Conservation (phyloP, 2,797 vertebrate genomes). For the Arremon brunneinucha region DNA sequence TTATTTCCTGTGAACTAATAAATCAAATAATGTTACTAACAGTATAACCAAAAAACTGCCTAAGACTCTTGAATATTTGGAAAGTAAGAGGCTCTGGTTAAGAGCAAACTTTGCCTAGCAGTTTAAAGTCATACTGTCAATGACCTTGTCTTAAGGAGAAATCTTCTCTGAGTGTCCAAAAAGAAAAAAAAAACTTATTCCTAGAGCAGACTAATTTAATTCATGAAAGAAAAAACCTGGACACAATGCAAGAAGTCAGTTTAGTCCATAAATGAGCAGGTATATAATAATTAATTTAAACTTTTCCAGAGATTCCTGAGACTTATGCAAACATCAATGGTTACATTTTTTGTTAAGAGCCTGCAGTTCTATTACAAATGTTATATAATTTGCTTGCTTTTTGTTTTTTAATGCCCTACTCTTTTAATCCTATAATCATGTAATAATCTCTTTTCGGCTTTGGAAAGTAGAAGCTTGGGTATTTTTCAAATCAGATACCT, state of each 20-base stretch:
- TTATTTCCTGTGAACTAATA: neutral
- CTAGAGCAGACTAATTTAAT: neutral
- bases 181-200: neutral
- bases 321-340: accelerated
- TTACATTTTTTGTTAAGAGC: neutral
- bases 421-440: neutral
- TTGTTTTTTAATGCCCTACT: neutral
- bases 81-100: neutral
- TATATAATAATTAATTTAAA: neutral
- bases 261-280: neutral
- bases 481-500: neutral
- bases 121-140: neutral
- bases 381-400: neutral
- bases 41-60: neutral
- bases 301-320: neutral
- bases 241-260: neutral
- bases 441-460: neutral
- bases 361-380: neutral
- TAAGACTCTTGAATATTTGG: neutral
- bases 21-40: neutral
- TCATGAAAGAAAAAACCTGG: neutral
- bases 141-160: neutral
- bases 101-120: neutral
- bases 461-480: neutral
- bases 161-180: neutral